Evolutionary conservation across 2,797 vertebrate genomes (phyloP).

Genomic region (Lophotriccus pileatus): DNA sequence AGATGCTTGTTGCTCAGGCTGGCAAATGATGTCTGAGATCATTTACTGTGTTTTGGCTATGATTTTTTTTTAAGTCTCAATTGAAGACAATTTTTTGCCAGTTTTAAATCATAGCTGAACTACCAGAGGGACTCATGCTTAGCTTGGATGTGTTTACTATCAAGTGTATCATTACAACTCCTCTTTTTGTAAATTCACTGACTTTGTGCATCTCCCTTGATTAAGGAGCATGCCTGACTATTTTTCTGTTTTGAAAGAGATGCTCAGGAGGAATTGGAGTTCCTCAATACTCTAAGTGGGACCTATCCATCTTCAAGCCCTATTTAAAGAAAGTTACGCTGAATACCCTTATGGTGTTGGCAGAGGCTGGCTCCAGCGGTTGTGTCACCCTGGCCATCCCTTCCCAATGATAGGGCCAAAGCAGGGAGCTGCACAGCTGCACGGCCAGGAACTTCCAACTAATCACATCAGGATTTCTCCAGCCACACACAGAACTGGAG

Average conservation of each 20-base stretch:
- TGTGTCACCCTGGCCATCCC: neutral
- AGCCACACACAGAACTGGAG: neutral
- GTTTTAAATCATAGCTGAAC: neutral
- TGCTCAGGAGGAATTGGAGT: rapidly evolving
- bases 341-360: neutral
- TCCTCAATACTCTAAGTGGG: neutral
- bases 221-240: neutral
- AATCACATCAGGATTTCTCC: neutral
- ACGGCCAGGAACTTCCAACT: neutral
- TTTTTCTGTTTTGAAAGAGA: neutral
- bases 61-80: neutral
- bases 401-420: neutral
- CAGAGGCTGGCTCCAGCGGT: neutral
- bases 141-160: neutral
- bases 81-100: neutral
- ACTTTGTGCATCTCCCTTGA: neutral
- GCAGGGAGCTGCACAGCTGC: neutral
- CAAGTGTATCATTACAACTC: neutral
- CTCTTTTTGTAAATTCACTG: neutral
- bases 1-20: constrained; percentile 12
- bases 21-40: neutral
- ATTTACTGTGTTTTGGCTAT: neutral
- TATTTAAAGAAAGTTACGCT: neutral
- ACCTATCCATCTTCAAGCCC: neutral
- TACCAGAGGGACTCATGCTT: neutral